A percentile compares a stretch with the other conserved stretches of the same genome.
Evolutionary conservation across 2,113 vertebrate species (phyloP).

Genomic region (Puntigrus tetrazona): DNA sequence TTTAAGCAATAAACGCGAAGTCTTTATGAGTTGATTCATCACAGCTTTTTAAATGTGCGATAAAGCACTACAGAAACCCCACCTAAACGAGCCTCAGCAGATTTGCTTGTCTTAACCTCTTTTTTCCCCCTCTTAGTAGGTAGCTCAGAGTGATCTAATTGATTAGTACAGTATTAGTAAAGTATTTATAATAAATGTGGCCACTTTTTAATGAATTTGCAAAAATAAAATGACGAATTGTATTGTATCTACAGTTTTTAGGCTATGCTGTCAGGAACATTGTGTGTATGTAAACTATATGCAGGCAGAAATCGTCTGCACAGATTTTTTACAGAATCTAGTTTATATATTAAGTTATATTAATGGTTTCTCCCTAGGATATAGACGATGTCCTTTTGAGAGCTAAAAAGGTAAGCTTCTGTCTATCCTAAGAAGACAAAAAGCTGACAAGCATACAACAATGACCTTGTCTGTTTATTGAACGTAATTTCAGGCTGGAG

Average conservation of each 20-base stretch:
- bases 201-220: background rate
- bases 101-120: background rate
- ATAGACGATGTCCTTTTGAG: constrained; percentile 59
- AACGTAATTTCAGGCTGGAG: constrained; percentile 61
- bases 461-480: constrained; percentile 18
- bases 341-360: background rate
- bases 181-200: background rate
- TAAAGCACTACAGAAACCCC: background rate
- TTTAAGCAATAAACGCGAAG: background rate
- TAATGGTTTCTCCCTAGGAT: constrained; percentile 52
- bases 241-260: no score
- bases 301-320: background rate
- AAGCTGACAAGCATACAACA: background rate
- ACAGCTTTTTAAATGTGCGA: background rate
- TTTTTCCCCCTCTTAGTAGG: background rate
- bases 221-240: no score
- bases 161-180: background rate
- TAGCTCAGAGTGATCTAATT: background rate
- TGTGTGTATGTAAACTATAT: background rate
- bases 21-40: background rate
- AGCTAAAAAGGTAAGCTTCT: constrained; percentile 51
- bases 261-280: background rate
- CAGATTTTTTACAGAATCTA: background rate
- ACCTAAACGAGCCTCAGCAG: background rate
- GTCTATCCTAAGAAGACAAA: constrained; percentile 5